Percentiles rank a stretch among this genome's conserved stretches.
phyloP scores from a whole-genome alignment of 2,797 vertebrate species.

The Podarcis lilfordi region DNA sequence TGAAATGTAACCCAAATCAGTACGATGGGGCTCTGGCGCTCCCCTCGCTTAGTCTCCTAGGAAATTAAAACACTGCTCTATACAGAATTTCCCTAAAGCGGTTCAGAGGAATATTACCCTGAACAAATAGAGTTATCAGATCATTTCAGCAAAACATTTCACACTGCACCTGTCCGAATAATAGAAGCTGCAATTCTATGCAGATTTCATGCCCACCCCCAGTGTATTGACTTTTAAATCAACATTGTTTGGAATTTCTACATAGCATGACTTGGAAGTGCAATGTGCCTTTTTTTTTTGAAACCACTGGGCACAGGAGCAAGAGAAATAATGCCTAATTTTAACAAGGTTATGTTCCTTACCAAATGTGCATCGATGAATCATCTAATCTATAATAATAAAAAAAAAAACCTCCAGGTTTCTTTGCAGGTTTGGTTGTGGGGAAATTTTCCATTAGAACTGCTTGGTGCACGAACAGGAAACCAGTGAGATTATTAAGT shows the following conservation, averaged over 20 bases:
- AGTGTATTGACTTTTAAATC: background rate
- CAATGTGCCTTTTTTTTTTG: background rate
- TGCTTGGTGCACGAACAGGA: no score
- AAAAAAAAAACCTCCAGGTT: no score
- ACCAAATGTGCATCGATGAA: no score
- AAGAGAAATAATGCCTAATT: background rate
- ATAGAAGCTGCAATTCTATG: background rate
- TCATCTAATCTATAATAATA: no score
- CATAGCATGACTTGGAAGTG: background rate
- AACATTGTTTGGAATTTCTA: background rate
- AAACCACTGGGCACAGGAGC: background rate
- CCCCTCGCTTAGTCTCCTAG: background rate
- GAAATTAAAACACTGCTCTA: background rate
- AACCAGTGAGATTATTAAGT: no score
- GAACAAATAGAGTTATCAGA: background rate
- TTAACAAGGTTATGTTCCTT: no score
- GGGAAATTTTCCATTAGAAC: no score
- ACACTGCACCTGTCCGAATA: background rate
- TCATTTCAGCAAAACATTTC: background rate
- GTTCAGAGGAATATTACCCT: background rate
- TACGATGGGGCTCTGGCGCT: background rate
- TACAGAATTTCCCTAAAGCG: background rate
- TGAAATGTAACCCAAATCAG: background rate
- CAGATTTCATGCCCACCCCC: background rate
- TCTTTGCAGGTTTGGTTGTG: no score